These are phyloP conservation scores for Agriopis aurantiaria DNA, from an alignment of 2,888 invertebrate species.

Conservation along the genomic window DNA sequence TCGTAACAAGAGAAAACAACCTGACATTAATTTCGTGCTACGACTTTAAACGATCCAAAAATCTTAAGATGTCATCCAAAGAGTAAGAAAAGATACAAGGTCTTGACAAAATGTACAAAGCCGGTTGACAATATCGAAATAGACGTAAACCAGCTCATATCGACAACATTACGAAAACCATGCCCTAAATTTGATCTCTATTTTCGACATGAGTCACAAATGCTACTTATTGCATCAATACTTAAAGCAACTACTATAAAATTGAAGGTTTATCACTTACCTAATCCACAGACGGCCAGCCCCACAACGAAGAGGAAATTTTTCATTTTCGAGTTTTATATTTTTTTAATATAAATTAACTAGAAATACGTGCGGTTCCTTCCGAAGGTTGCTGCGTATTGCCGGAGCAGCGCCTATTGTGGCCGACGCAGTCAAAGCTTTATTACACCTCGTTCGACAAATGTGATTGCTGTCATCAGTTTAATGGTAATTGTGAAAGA, in stretches of 20 bases:
- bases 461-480: slow-evolving; percentile 47
- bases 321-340: slow-evolving; percentile 65
- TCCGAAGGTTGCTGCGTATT: slow-evolving; percentile 77
- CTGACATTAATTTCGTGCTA: slow-evolving; percentile 1
- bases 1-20: slow-evolving; percentile 9
- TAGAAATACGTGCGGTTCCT: slow-evolving; percentile 74
- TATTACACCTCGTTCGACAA: slow-evolving; percentile 55
- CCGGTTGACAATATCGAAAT: slow-evolving; percentile 26
- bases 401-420: slow-evolving; percentile 64
- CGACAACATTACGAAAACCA: slow-evolving; percentile 25
- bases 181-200: slow-evolving; percentile 26
- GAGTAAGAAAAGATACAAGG: background rate
- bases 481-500: slow-evolving; percentile 39
- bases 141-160: slow-evolving; percentile 19
- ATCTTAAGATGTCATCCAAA: background rate
- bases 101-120: slow-evolving; percentile 1
- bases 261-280: slow-evolving; percentile 60
- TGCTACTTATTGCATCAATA: slow-evolving; percentile 5
- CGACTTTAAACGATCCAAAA: slow-evolving; percentile 19
- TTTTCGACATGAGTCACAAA: slow-evolving; percentile 32
- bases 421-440: slow-evolving; percentile 59
- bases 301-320: slow-evolving; percentile 66
- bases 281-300: slow-evolving; percentile 67
- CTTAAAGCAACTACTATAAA: background rate
- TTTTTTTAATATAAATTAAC: slow-evolving; percentile 50